Evolutionary conservation across 2,888 invertebrate species (phyloP).

Genomic region (Trichopria drosophilae): DNA sequence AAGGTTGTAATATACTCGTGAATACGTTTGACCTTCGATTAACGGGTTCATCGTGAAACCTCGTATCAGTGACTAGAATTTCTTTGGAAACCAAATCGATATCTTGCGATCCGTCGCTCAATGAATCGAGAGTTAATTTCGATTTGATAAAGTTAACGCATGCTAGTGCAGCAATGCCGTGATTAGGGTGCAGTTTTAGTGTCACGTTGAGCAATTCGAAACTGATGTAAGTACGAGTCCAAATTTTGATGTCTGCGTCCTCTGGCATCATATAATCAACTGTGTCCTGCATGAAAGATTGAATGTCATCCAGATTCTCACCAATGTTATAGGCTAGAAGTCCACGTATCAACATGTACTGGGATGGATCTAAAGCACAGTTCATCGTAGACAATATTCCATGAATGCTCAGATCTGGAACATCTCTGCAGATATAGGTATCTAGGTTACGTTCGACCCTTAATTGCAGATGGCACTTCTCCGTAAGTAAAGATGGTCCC

Average conservation of each 20-base stretch:
- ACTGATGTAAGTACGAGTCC: slow-evolving; percentile 78
- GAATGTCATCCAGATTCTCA: slow-evolving; percentile 75
- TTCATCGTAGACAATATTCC: slow-evolving; percentile 85
- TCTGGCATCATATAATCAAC: slow-evolving; percentile 37
- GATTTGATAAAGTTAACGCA: slow-evolving; percentile 92
- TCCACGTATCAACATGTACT: slow-evolving; percentile 86
- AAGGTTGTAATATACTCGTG: slow-evolving; percentile 84
- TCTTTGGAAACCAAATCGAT: slow-evolving; percentile 92
- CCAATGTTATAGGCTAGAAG: slow-evolving; percentile 88
- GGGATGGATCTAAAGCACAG: slow-evolving; percentile 77
- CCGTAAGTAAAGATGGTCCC: slow-evolving; percentile 75
- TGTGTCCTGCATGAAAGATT: slow-evolving; percentile 46
- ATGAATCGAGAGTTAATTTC: slow-evolving; percentile 79
- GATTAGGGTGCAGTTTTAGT: slow-evolving; percentile 69
- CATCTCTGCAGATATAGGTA: slow-evolving; percentile 59
- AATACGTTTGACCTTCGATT: slow-evolving; percentile 83
- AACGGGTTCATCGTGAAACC: slow-evolving; percentile 68
- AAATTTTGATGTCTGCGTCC: slow-evolving; percentile 61
- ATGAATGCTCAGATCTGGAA: slow-evolving; percentile 80
- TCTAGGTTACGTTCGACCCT: slow-evolving; percentile 83
- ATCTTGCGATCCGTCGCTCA: slow-evolving; percentile 87
- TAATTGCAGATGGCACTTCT: slow-evolving; percentile 79
- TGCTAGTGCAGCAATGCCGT: slow-evolving; percentile 68
- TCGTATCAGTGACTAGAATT: slow-evolving; percentile 78
- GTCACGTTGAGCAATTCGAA: slow-evolving; percentile 86